phyloP scores from a whole-genome alignment of 2,888 invertebrate genomes.

The Thecophora atra region DNA sequence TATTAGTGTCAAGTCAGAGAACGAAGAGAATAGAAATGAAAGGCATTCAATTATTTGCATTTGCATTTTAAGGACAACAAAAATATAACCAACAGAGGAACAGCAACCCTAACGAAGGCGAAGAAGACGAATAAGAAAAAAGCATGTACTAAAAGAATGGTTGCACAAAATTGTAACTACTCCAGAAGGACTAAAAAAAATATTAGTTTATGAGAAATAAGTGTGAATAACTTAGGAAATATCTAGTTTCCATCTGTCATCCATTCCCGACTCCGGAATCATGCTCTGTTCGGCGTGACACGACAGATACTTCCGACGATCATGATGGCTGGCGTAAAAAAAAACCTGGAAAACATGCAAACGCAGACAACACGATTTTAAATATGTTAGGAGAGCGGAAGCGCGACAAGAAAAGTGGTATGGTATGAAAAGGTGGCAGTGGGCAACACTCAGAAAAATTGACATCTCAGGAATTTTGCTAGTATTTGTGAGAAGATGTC shows the following conservation, averaged over 20 bases:
- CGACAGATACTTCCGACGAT: constrained; percentile 79
- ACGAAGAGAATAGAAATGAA: no score
- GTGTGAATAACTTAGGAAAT: constrained; percentile 76
- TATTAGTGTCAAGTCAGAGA: not conserved
- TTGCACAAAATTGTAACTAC: no score
- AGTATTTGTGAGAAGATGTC: not conserved
- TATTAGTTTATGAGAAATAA: not conserved
- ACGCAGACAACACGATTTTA: not conserved
- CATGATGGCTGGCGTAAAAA: constrained; percentile 80
- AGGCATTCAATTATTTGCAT: not conserved
- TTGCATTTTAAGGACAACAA: not conserved
- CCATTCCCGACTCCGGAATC: constrained; percentile 78
- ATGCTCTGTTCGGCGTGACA: constrained; percentile 82
- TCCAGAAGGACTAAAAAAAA: not conserved
- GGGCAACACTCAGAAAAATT: not conserved
- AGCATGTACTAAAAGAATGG: not conserved
- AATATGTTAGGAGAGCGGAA: constrained; percentile 5
- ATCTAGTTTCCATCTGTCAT: constrained; percentile 83
- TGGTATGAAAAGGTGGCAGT: not conserved
- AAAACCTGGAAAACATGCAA: constrained; percentile 68
- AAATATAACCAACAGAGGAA: not conserved
- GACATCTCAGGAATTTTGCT: not conserved
- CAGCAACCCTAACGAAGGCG: no score
- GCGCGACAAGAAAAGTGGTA: no score
- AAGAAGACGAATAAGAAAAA: no score